Percentiles rank a stretch among this genome's conserved stretches.
Conservation (phyloP, 2,113 vertebrate species). For the Gallinago jamesoni region DNA sequence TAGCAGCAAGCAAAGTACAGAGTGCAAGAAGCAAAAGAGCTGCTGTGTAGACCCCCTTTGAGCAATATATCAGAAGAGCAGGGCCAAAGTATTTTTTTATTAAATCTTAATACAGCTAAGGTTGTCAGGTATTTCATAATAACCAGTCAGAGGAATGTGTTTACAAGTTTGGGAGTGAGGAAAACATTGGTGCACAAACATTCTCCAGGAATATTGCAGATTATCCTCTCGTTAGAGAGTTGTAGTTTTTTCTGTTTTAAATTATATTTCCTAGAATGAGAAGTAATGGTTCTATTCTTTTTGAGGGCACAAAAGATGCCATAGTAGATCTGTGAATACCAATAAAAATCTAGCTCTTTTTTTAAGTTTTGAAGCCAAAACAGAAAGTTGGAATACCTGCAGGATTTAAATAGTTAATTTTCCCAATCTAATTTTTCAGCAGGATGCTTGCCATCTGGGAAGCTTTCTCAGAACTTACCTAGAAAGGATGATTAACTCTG, state of each 20-base stretch:
- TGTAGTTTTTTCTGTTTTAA: neutral
- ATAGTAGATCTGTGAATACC: neutral
- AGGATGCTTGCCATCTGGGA: neutral
- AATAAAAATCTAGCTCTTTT: neutral
- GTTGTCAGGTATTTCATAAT: conserved; percentile 15
- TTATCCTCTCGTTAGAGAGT: neutral
- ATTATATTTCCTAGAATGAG: neutral
- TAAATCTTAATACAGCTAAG: neutral
- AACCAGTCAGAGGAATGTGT: neutral
- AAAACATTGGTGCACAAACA: neutral
- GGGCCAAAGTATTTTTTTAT: neutral
- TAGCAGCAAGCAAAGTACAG: neutral
- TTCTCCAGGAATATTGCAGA: neutral
- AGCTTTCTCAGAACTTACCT: conserved; percentile 16
- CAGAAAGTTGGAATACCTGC: neutral
- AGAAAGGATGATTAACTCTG: neutral
- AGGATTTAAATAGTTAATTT: neutral
- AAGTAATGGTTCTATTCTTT: neutral
- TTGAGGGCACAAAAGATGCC: neutral
- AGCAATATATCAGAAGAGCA: neutral
- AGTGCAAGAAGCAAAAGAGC: neutral
- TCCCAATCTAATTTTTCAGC: neutral
- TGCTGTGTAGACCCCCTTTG: neutral
- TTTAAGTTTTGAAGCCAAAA: neutral
- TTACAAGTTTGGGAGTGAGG: neutral